Base-by-base conservation (phyloP, 2,797 vertebrate genomes). In the Knipowitschia caucasica region DNA sequence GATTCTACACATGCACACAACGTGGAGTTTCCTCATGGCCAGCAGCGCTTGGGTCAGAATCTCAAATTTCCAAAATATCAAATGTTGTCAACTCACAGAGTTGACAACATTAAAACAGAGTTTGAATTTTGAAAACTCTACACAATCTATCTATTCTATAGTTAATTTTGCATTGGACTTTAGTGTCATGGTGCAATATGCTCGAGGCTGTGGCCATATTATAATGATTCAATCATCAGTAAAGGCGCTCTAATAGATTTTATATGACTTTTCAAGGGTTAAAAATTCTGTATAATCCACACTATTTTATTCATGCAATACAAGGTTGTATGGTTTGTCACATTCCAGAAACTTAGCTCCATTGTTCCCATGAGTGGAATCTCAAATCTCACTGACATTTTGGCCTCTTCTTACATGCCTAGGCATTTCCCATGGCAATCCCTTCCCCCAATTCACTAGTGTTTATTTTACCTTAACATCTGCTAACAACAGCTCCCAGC, bases 391-490 rank as follows among this genome's bases (percentile, higher is more conserved):
- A 63, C 14, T 63, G 46, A 62, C 60, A 63, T 34, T 57, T 56
- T 64, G 72, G 53, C 59, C 31, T 69, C 56, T 72, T 59, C 59
- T 66, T 42, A 73, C 78, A 80, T 75, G 74, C 59, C 78, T 64
- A 62, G 50, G 38, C 70, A 71, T 64, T 78, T 70, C 50, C 67
- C 62, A 69, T 30, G 33, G 29, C 46, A 24, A 7, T n/a, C 34
- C 57, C 64, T 67, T 56, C 15, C 71, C 69, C 34, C 39, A 21
- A 36, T 24, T 50, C 3, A 59, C 4, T 2, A 11, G 44, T 64
- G 63, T 14, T 43, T 35, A 34, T 59, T 81, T 85, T 83, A 91
- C 88, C 88, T 86, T 78, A 47, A 66, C 62, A 30, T 61, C 44
- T 40, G 75, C 52, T 58, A 40, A 39, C 42, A 58, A 12, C 39